Evolutionary conservation across 2,797 vertebrate genomes (phyloP).

Genomic region (Falco cherrug): DNA sequence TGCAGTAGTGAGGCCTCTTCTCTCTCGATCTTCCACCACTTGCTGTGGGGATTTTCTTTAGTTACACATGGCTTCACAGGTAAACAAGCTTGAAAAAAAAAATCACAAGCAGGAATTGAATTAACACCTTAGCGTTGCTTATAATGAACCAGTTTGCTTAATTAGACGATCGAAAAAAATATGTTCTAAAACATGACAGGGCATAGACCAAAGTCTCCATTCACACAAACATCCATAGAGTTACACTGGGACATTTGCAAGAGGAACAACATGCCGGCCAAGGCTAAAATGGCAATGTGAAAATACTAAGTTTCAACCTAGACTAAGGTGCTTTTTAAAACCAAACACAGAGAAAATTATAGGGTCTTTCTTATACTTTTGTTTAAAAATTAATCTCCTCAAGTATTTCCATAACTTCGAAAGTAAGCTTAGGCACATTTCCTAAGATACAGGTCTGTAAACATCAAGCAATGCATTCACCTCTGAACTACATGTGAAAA

Average conservation of each 20-base stretch:
- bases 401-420: not conserved
- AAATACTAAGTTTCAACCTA: not conserved
- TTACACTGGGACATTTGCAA: not conserved
- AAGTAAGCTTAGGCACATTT: not conserved
- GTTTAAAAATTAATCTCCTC: not conserved
- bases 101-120: conserved; percentile 82
- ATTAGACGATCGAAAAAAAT: conserved; percentile 71
- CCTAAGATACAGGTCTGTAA: not conserved
- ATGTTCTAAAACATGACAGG: conserved; percentile 50
- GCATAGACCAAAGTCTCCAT: not conserved
- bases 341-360: not conserved
- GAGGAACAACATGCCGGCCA: not conserved
- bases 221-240: not conserved
- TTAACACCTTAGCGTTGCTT: conserved; percentile 75
- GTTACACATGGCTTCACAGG: conserved; percentile 91
- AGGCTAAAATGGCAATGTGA: not conserved
- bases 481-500: not conserved
- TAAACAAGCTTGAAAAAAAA: conserved; percentile 85
- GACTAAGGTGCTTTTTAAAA: not conserved
- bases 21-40: conserved; percentile 77
- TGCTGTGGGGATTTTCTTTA: conserved; percentile 90
- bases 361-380: not conserved
- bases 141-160: conserved; percentile 78
- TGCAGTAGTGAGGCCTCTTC: conserved; percentile 61
- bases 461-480: not conserved